Conservation (phyloP, 92 coral and sea anemone genomes). For the Epizoanthus fatuus region DNA sequence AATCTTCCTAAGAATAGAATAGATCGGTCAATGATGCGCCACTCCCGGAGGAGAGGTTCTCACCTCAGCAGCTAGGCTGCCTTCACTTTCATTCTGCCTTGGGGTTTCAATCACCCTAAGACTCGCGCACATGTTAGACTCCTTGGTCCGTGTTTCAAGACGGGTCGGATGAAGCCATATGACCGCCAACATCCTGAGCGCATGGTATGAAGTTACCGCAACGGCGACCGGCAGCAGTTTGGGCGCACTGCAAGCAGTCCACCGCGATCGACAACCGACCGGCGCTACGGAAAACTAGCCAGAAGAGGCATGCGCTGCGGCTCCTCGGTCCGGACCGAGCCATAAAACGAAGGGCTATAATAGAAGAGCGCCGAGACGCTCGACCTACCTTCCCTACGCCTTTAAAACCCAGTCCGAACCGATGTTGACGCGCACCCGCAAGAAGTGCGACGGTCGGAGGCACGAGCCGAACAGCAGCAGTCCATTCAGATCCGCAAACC, state of each 20-base stretch:
- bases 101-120: conserved; percentile 60
- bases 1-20: conserved; percentile 18
- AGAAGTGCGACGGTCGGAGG: conserved; percentile 72
- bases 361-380: not conserved
- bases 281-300: conserved; percentile 71
- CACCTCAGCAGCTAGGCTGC: conserved; percentile 61
- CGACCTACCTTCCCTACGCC: conserved; percentile 43
- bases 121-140: conserved; percentile 78
- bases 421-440: conserved; percentile 72
- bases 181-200: conserved; percentile 78
- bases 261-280: conserved; percentile 64
- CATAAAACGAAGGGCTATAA: conserved; percentile 19
- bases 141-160: conserved; percentile 45
- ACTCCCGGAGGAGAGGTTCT: conserved; percentile 40
- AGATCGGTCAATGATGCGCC: conserved; percentile 73
- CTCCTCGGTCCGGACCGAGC: conserved; percentile 65
- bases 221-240: conserved; percentile 68
- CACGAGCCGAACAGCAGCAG: conserved; percentile 54
- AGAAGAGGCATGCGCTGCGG: conserved; percentile 69
- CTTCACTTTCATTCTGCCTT: conserved; percentile 73
- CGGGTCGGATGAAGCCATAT: conserved; percentile 57
- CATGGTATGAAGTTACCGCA: conserved; percentile 56
- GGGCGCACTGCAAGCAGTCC: conserved; percentile 80
- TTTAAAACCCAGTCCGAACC: conserved; percentile 54
- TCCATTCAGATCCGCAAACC: conserved; percentile 68